Evolutionary conservation across 2,113 vertebrate genomes (phyloP).

Genomic region (Anas platyrhynchos): DNA sequence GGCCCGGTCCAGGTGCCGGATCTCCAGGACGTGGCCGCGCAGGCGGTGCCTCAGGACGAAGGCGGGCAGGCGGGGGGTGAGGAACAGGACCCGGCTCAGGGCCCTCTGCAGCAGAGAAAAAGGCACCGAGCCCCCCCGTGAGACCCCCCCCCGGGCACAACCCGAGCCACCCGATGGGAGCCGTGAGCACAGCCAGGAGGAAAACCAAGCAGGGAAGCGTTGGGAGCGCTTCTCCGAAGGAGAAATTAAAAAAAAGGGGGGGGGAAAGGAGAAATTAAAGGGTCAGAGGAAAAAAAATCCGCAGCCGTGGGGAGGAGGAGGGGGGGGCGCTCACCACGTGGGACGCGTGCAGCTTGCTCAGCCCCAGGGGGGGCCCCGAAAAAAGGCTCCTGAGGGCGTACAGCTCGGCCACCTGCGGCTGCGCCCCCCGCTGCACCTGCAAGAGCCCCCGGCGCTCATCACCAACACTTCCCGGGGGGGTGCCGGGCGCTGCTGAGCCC

Average conservation of each 20-base stretch:
- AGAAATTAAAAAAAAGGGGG: too few relatives aligned
- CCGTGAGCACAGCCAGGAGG: too few relatives aligned
- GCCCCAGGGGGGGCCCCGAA: conserved; percentile 76
- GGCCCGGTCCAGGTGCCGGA: conserved; percentile 86
- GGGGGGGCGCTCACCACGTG: conserved; percentile 80
- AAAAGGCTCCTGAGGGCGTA: conserved; percentile 81
- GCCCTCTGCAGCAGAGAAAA: conserved; percentile 75
- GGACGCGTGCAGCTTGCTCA: conserved; percentile 72
- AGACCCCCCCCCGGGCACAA: not conserved
- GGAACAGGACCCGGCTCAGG: conserved; percentile 86
- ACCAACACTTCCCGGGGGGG: accelerated
- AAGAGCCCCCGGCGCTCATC: not conserved
- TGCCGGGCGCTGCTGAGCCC: too few relatives aligned
- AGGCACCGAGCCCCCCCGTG: too few relatives aligned
- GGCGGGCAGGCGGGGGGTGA: conserved; percentile 83
- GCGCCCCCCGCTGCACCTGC: conserved; percentile 84
- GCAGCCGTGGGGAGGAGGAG: not conserved
- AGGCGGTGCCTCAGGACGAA: conserved; percentile 82
- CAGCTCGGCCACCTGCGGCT: conserved; percentile 79
- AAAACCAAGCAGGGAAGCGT: too few relatives aligned
- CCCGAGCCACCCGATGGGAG: too few relatives aligned
- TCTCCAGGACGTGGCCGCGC: conserved; percentile 79
- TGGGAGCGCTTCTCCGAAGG: too few relatives aligned
- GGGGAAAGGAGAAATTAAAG: too few relatives aligned
- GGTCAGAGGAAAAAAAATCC: too few relatives aligned